Base-by-base conservation (phyloP, 2,888 invertebrate species). In the Polydrusus tereticollis region DNA sequence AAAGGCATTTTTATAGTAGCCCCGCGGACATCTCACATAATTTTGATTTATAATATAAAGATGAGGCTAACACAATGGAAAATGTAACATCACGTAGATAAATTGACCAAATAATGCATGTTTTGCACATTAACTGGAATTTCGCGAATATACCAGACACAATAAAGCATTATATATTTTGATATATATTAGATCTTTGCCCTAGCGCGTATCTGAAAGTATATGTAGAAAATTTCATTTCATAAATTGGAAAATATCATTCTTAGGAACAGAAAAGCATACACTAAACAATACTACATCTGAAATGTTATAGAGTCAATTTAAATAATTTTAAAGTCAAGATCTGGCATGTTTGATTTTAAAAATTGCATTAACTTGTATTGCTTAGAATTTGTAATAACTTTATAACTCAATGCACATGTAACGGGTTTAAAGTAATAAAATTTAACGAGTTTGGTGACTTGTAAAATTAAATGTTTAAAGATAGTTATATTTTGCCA, bases 1-100 rank as follows among this genome's bases (percentile, higher is more conserved):
- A 72, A 72, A 72, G 67, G 72, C 68, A 74, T 74, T 74, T 74
- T 74, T 74, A 74, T 70, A 64, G 57, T 74, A 26, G 74, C 74
- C 72, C 63, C 45, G 47, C 26, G 69, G 74, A 72, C 45, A 74
- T 72, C 69, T 72, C 38, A 50, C 65, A 55, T 45, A 63, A 41
- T 68, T 74, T 72, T 74, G 74, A 74, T 74, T 71, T 72, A 74
- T 74, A 57, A 72, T 47, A 47, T 69, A 65, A 72, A 69, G 72
- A 74, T 64, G 65, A 66, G 47, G 14, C 74, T 63, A 68, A 69
- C 70, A 74, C 69, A 74, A 74, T 74, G 66, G 74, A 74, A 74
- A 74, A 72, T 65, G 60, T 68, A 72, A 58, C 72, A 74, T 72
- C 74, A 69, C 66, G 59, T 71, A 68, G 67, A 74, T 74, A 69